phyloP scores from a whole-genome alignment of 1,140 invertebrate genomes.

The Atta texana region DNA sequence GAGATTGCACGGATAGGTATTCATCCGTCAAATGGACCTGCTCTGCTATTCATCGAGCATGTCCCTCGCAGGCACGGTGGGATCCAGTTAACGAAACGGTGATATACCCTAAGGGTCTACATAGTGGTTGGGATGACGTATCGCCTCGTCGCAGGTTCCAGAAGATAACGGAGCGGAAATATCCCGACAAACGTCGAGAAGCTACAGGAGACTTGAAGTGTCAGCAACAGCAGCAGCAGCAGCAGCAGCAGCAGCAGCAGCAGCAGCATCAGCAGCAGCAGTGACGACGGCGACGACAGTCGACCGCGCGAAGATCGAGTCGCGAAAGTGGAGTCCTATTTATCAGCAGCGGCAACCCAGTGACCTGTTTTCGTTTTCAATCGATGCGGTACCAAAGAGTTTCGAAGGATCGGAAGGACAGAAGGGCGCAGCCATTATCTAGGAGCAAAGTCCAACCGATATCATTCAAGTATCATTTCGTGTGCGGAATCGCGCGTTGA shows the following conservation, averaged over 20 bases:
- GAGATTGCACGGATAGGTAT: neutral
- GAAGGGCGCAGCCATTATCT: slow-evolving; percentile 69
- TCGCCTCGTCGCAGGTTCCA: slow-evolving; percentile 31
- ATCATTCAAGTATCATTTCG: neutral
- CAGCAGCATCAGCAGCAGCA: neutral
- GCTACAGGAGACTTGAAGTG: neutral
- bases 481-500: slow-evolving; percentile 3
- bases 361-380: slow-evolving; percentile 69
- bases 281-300: neutral
- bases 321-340: slow-evolving; percentile 55
- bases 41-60: neutral
- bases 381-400: slow-evolving; percentile 66
- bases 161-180: slow-evolving; percentile 23
- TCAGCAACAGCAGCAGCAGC: neutral
- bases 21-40: neutral
- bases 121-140: slow-evolving; percentile 28
- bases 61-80: neutral
- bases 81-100: slow-evolving; percentile 29
- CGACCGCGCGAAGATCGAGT: slow-evolving; percentile 35
- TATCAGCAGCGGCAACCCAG: slow-evolving; percentile 54
- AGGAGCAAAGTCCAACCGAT: slow-evolving; percentile 24
- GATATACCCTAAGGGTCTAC: neutral
- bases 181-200: neutral
- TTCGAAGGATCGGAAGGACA: slow-evolving; percentile 45
- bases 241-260: neutral